phyloP scores from a whole-genome alignment of 2,797 vertebrate genomes.

The Prionace glauca region DNA sequence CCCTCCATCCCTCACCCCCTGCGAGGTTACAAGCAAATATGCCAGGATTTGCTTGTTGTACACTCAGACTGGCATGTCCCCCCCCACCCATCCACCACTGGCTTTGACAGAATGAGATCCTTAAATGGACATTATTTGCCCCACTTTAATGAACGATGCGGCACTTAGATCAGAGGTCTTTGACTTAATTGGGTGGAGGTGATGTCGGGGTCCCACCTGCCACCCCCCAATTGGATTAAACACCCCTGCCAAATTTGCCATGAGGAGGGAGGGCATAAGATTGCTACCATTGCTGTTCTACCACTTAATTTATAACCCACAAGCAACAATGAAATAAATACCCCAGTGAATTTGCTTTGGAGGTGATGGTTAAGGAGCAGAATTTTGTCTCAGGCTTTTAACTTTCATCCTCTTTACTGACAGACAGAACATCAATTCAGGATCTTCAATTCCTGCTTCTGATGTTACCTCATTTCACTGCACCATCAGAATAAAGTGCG shows the following conservation, averaged over 20 bases:
- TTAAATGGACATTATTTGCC: no score
- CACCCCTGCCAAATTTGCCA: no score
- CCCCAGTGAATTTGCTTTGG: background rate
- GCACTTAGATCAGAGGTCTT: no score
- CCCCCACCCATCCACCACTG: no score
- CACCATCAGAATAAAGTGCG: background rate
- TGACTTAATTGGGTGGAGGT: no score
- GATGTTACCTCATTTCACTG: background rate
- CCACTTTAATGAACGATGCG: no score
- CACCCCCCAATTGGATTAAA: no score
- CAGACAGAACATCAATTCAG: background rate
- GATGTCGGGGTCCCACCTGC: background rate
- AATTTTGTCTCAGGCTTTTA: background rate
- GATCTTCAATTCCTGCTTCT: background rate
- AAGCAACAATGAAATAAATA: background rate
- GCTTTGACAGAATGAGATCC: no score
- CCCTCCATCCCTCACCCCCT: no score
- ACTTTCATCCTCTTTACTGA: background rate
- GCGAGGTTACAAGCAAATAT: no score
- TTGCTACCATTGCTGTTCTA: background rate
- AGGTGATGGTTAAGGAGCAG: background rate
- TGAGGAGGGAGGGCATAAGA: background rate
- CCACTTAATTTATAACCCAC: background rate
- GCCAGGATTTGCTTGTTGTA: no score
- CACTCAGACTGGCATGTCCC: no score